These are phyloP conservation scores for Luperina testacea DNA, from an alignment of 2,888 invertebrate genomes.

Conservation along the genomic window DNA sequence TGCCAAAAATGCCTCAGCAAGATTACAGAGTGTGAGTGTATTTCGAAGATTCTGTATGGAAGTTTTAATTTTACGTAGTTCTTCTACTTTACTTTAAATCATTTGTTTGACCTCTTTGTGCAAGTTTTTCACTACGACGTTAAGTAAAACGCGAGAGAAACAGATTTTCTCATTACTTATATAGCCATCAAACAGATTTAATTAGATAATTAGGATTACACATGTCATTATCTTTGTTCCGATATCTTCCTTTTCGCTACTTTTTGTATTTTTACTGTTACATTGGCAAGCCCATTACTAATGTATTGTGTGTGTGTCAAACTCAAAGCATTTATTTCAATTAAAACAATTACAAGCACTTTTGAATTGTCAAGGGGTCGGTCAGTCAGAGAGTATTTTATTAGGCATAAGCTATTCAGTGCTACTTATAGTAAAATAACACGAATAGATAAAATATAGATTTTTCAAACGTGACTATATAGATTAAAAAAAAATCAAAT, in stretches of 20 bases:
- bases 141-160: neutral
- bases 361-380: too few relatives aligned
- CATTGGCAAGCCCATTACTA: neutral
- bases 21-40: too few relatives aligned
- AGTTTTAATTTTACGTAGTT: neutral
- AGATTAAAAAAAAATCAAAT: neutral
- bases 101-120: neutral
- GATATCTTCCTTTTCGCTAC: neutral
- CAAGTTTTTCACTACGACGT: neutral
- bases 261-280: neutral
- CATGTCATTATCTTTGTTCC: neutral
- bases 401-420: too few relatives aligned
- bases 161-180: neutral
- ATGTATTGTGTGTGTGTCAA: too few relatives aligned
- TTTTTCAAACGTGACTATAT: neutral
- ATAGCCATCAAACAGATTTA: neutral
- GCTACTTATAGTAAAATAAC: neutral
- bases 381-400: too few relatives aligned
- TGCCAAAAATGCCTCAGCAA: neutral
- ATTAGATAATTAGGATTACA: neutral
- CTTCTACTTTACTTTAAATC: neutral
- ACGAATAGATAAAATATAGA: neutral
- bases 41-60: neutral
- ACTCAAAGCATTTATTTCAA: too few relatives aligned
- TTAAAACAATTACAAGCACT: too few relatives aligned